Evolutionary conservation across 1,140 invertebrate genomes (phyloP).

Genomic region (Pentalonia nigronervosa): DNA sequence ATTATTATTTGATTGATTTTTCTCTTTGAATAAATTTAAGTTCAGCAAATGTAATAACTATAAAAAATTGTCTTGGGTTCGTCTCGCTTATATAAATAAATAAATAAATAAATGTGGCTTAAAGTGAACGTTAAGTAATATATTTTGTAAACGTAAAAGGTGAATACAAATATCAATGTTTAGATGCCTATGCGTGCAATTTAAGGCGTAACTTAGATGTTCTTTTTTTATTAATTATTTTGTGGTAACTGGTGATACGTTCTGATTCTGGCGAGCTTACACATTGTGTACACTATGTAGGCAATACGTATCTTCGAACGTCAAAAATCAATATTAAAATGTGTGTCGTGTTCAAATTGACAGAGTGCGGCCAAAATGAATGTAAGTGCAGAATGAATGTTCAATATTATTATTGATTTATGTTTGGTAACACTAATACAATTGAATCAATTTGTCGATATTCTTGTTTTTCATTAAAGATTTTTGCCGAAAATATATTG

Average conservation of each 20-base stretch:
- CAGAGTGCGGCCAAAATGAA: background rate
- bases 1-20: too few species aligned
- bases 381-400: background rate
- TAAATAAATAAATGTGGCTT: too few species aligned
- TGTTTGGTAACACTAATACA: background rate
- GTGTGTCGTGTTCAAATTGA: background rate
- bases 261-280: background rate
- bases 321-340: background rate
- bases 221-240: background rate
- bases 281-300: background rate
- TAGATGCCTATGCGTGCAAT: background rate
- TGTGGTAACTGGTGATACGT: background rate
- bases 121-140: too few species aligned
- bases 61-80: too few species aligned
- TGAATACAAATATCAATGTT: background rate
- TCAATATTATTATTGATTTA: background rate
- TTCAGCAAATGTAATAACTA: too few species aligned
- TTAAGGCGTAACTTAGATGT: background rate
- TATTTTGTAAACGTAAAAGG: background rate
- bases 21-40: too few species aligned
- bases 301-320: background rate
- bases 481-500: background rate
- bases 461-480: too few species aligned
- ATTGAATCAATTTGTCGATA: background rate
- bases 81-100: too few species aligned